Base-by-base conservation (phyloP, 1,140 invertebrate genomes). In the Drosophila tsacasi region DNA sequence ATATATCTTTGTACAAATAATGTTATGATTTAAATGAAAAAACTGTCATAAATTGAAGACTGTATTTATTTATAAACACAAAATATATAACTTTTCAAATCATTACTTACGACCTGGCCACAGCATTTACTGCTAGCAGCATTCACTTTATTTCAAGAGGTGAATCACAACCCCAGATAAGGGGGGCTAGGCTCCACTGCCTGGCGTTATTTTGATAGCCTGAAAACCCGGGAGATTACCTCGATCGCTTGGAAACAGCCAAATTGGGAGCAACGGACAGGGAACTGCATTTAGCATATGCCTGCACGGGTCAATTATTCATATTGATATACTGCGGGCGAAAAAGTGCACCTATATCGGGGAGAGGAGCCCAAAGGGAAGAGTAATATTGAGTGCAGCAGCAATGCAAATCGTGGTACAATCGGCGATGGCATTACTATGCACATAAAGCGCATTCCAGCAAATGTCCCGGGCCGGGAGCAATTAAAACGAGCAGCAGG, bases 401-500 rank as follows among this genome's bases (percentile, higher is more conserved):
- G 69, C 81, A 75, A 81, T 85, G 78, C 46, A 85, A 83, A 76
- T 75, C 57, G 67, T 68, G 61, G 68, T 23, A 68, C 81, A 68
- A 60, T 83, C 59, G 23, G 5, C 32, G 23, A 49, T n/a, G 23
- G 47, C 63, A 79, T 68, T 66, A 63, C 64, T 44, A 55, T 52
- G 54, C 66, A 54, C 50, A 76, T 60, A 64, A 69, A 77, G 73
- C 55, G 60, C 37, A 66, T 46, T 71, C 64, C 58, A 17, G n/a
- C 44, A 47, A 66, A 79, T 84, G 85, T 66, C 81, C 66, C 40
- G 44, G 50, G 25, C 65, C 76, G 27, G 69, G 19, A 79, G 78
- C 81, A 86, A 86, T 86, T 87, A 86, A 86, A 86, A 49, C 50
- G 81, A 89, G 81, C 62, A 55, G 61, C 61, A 40, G 55, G 49